A percentile compares a stretch with the other conserved stretches of the same genome.
phyloP scores from a whole-genome alignment of 2,113 vertebrate genomes.

The Baryphthengus martii region DNA sequence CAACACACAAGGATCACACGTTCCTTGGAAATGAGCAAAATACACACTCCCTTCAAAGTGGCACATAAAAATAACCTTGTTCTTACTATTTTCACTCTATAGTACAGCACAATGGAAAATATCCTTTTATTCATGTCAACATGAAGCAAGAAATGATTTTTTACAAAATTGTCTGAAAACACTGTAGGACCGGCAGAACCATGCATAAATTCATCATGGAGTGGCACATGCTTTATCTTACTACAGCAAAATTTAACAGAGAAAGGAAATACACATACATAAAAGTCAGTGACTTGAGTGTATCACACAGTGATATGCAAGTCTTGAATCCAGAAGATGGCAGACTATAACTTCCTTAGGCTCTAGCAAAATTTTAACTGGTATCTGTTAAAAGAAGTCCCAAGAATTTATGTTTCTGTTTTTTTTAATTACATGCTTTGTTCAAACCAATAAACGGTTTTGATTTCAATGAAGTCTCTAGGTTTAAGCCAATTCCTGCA shows the following conservation, averaged over 20 bases:
- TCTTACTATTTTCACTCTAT: background rate
- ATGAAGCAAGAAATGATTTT: background rate
- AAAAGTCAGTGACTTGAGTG: background rate
- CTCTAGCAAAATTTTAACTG: background rate
- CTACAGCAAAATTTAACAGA: background rate
- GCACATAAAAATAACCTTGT: background rate
- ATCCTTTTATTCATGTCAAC: background rate
- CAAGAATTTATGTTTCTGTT: background rate
- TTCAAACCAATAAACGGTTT: background rate
- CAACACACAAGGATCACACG: accelerated
- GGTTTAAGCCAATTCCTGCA: background rate
- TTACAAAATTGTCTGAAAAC: background rate
- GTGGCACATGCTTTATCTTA: background rate
- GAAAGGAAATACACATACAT: background rate
- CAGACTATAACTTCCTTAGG: background rate
- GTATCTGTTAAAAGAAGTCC: background rate
- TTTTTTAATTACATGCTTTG: background rate
- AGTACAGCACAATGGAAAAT: background rate
- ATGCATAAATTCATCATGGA: background rate
- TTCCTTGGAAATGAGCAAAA: background rate
- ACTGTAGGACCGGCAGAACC: background rate
- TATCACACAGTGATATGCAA: background rate
- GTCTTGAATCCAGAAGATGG: background rate
- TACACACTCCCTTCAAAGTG: background rate
- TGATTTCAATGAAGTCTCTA: background rate